A percentile compares a stretch with the other conserved stretches of the same genome.
phyloP scores from a whole-genome alignment of 1,140 invertebrate genomes.

The Microvelia longipes region DNA sequence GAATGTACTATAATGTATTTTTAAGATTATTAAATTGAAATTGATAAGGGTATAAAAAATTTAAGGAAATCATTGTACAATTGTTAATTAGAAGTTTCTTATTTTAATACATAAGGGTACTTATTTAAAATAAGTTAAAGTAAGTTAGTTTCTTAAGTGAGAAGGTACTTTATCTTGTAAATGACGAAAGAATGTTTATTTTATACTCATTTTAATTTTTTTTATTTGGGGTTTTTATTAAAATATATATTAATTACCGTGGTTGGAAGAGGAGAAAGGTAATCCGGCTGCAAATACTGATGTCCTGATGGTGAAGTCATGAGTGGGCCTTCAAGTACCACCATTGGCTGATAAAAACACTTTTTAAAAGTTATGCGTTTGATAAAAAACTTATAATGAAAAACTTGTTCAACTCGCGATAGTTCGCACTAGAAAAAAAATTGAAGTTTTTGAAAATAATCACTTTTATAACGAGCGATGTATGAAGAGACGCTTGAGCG shows the following conservation, averaged over 20 bases:
- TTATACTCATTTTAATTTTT: too few species aligned
- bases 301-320: slow-evolving; percentile 78
- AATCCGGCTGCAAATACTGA: slow-evolving; percentile 86
- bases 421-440: not conserved
- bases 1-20: too few species aligned
- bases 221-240: too few species aligned
- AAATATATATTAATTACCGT: slow-evolving; percentile 84
- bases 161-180: too few species aligned
- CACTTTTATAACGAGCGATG: not conserved
- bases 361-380: slow-evolving; percentile 6
- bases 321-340: slow-evolving; percentile 76
- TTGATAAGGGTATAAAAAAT: too few species aligned
- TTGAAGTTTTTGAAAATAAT: not conserved
- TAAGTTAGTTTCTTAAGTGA: too few species aligned
- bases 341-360: slow-evolving; percentile 45
- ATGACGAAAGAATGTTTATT: too few species aligned
- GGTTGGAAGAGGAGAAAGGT: slow-evolving; percentile 74
- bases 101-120: too few species aligned
- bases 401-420: not conserved
- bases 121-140: too few species aligned
- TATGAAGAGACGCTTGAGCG: not conserved
- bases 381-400: slow-evolving; percentile 21
- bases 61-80: too few species aligned
- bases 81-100: too few species aligned
- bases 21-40: too few species aligned